Base-by-base conservation (phyloP, 2,797 vertebrate genomes). In the Sparidentex hasta region DNA sequence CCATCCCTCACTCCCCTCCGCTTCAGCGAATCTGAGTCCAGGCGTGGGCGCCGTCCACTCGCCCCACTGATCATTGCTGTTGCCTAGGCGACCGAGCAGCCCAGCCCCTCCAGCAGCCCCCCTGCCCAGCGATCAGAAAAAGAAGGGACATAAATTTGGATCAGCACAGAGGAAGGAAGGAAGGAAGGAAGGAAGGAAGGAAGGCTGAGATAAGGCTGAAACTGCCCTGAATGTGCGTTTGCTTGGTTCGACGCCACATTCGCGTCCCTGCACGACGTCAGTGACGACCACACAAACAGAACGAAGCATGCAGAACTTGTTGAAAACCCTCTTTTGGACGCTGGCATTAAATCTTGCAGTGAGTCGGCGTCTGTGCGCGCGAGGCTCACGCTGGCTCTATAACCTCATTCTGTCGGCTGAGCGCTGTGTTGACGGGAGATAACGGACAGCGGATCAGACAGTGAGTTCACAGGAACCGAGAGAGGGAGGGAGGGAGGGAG, bases 361-460 rank as follows among this genome's bases (percentile, higher is more conserved):
- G 33, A 54, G 76, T 41, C 57, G 47, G 12, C 20, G 65, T 78
- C 52, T 69, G 67, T 20, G 68, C 57, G 74, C 1, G 52, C 23
- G 16, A 69, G 44, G 43, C 80, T 84, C 82, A 79, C 0, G 69
- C 78, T 55, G 77, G 70, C 80, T 88, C 79, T 51, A 29, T 90
- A 90, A 87, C 89, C 92, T 83, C 89, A 94, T 93, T 93, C 91
- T 93, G 92, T 93, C 87, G 20, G 71, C 77, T 7, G 62, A 76
- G 73, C 13, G 71, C 71, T 23, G 75, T 0, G 62, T 25, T 84
- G 83, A 90, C 8, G 64, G 82, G 79, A 87, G 46, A 29, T 79
- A 90, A 41, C 52, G 74, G 85, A 83, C 85, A 82, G 81, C 0
- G n/a, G 72, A 87, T 90, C 78, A 83, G 81, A 89, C 86, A 65